Base-by-base conservation (phyloP, 2,888 invertebrate species). In the Galerucella pusilla region DNA sequence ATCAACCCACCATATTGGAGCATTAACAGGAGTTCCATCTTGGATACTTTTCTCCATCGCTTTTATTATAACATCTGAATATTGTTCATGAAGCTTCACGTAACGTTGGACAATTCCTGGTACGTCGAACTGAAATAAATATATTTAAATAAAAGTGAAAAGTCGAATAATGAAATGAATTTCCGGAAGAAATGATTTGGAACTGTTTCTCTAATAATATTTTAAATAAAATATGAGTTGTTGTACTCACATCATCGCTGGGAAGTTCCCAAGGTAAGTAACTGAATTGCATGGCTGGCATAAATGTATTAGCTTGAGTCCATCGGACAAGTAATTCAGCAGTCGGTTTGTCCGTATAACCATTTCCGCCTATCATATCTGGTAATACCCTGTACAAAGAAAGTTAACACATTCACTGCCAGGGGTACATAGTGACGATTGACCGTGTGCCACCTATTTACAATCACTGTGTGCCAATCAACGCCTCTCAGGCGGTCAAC, bases 1-100 rank as follows among this genome's bases (percentile, higher is more conserved):
- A 80, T 92, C 93, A 0, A 93, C 84, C 96, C 96, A 96, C 96
- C 96, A 97, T 52, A 96, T 89, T 0, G 96, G 96, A 2, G 93
- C 89, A 87, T 95, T 94, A 14, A 95, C 91, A 0, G 95, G 96
- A 2, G 90, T 89, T 12, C 94, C 95, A 1, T 90, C 88, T 2
- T 82, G 79, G 0, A 92, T 90, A 0, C 92, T 89, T 6, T 89
- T 87, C 69, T 90, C 83, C 90, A 94, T 93, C 0, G 92, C 91
- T 2, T 88, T 86, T 79, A 91, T 88, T 75, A 96, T 92, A 49
- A 90, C 87, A 1, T 91, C 89, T 0, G 92, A 89, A 80, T 92
- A 91, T 11, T 88, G 83, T 0, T 90, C 90, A 82, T 95, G 95
- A 0, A 96, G 85, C 0, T 91, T 88, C 0, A 94, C 91, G 84